Conservation (phyloP, 2,888 invertebrate species). For the Malacosoma neustria region DNA sequence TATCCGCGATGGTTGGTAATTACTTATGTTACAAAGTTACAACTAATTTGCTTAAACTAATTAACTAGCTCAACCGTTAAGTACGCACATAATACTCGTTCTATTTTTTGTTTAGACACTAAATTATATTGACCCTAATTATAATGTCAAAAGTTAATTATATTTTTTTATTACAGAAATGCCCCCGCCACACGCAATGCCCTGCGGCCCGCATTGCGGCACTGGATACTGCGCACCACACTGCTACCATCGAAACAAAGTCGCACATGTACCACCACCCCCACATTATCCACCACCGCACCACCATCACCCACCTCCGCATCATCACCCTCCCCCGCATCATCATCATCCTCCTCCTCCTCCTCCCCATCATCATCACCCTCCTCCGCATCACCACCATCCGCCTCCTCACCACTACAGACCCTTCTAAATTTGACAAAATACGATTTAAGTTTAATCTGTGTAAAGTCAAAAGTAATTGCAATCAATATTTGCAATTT, state of each 20-base stretch:
- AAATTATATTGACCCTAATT: too few relatives aligned
- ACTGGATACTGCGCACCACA: conserved; percentile 37
- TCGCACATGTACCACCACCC: conserved; percentile 16
- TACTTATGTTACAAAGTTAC: too few relatives aligned
- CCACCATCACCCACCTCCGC: conserved; percentile 12
- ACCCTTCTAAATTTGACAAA: too few relatives aligned
- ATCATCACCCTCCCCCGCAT: conserved; percentile 9
- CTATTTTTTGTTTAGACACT: too few relatives aligned
- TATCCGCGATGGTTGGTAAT: too few relatives aligned
- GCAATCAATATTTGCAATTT: neutral
- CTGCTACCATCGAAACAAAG: conserved; percentile 27
- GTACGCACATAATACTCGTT: too few relatives aligned
- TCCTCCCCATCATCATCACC: conserved; percentile 3
- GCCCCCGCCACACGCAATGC: conserved; percentile 43
- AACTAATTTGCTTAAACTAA: too few relatives aligned
- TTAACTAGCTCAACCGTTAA: too few relatives aligned
- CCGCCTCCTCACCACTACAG: neutral
- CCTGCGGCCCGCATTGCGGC: conserved; percentile 48
- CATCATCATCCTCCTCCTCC: conserved; percentile 11
- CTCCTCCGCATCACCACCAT: conserved; percentile 4
- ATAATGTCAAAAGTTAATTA: neutral
- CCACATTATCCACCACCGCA: conserved; percentile 13
- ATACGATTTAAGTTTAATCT: too few relatives aligned
- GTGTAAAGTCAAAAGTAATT: too few relatives aligned
- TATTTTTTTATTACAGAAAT: conserved; percentile 30